Percentiles rank a stretch among this genome's conserved stretches.
These are phyloP conservation scores for Lithodes maja DNA, from an alignment of 2,888 invertebrate genomes.

Conservation along the genomic window DNA sequence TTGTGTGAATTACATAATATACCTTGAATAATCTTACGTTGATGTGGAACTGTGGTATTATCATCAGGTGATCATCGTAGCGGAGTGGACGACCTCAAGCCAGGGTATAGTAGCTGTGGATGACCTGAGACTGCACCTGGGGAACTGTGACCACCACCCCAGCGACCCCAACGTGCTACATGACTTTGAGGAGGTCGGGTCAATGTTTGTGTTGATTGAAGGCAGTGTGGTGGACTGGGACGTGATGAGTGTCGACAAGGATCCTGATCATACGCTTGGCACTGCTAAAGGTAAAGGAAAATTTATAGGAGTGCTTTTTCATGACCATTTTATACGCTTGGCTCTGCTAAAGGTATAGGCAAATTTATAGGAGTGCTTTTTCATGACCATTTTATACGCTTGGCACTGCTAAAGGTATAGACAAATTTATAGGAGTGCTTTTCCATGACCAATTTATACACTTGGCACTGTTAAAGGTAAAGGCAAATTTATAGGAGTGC, in stretches of 20 bases:
- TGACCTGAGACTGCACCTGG: constrained; percentile 46
- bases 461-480: no score
- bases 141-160: constrained; percentile 28
- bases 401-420: no score
- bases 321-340: no score
- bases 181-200: constrained; percentile 62
- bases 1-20: neutral
- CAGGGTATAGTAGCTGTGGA: constrained; percentile 61
- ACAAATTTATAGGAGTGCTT: no score
- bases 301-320: no score
- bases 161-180: constrained; percentile 48
- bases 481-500: no score
- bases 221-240: constrained; percentile 46
- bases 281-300: constrained; percentile 42
- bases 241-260: constrained; percentile 17
- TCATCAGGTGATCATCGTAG: constrained; percentile 35
- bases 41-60: no score
- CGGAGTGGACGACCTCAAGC: constrained; percentile 26
- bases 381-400: no score
- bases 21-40: no score
- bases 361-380: no score
- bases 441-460: no score
- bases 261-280: constrained; percentile 63
- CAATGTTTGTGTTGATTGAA: constrained; percentile 26
- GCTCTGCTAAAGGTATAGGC: no score